Conservation (phyloP, 2,797 vertebrate species). For the Phrynocephalus forsythii region DNA sequence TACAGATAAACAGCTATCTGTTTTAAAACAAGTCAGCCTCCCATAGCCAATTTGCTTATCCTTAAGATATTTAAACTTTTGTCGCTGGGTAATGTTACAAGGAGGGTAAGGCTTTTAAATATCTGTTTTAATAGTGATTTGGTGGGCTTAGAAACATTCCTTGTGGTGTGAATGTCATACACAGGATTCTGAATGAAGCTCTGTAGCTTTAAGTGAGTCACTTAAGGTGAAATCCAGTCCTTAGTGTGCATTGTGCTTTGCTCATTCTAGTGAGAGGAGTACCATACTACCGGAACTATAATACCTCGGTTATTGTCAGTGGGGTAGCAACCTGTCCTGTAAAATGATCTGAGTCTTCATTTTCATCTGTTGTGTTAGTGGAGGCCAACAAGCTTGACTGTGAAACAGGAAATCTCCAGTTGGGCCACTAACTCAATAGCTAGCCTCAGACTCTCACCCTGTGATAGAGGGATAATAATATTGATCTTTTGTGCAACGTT, state of each 20-base stretch:
- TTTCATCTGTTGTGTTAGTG: neutral
- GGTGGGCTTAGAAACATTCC: conserved; percentile 13
- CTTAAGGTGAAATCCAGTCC: conserved; percentile 21
- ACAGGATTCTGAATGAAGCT: neutral
- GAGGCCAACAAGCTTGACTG: neutral
- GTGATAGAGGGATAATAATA: neutral
- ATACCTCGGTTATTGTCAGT: neutral
- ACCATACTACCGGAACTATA: neutral
- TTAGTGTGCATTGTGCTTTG: neutral
- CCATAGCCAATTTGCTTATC: conserved; percentile 20
- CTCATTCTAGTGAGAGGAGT: neutral
- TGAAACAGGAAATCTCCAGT: neutral
- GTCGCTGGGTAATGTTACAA: conserved; percentile 24
- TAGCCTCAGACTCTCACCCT: neutral
- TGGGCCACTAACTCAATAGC: neutral
- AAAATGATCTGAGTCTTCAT: neutral
- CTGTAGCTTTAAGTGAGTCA: conserved; percentile 42
- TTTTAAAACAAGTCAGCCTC: neutral
- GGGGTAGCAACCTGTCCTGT: neutral
- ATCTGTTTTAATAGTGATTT: conserved; percentile 25
- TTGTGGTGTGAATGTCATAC: conserved; percentile 35
- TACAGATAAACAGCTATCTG: conserved; percentile 32
- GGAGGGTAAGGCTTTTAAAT: conserved; percentile 33
- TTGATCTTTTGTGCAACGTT: neutral
- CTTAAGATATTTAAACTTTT: neutral